These are phyloP conservation scores for Zaprionus capensis DNA, from an alignment of 1,140 invertebrate genomes.

Conservation along the genomic window DNA sequence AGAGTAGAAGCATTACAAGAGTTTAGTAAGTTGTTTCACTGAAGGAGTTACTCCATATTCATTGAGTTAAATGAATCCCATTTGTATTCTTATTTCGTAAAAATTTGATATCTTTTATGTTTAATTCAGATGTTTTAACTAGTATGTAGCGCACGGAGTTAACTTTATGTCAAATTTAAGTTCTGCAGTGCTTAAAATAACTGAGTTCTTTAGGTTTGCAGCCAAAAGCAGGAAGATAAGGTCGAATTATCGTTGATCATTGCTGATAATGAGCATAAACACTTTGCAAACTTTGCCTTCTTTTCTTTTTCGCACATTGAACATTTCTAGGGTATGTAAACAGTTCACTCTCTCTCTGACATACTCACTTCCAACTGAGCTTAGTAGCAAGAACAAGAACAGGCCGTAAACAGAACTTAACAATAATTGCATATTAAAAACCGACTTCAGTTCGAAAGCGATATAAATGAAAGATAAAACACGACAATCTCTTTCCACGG, in stretches of 20 bases:
- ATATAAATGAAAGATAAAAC: slow-evolving; percentile 19
- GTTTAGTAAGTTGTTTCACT: neutral
- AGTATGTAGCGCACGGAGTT: too few relatives aligned
- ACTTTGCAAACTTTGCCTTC: neutral
- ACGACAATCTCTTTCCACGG: slow-evolving; percentile 18
- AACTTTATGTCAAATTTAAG: neutral
- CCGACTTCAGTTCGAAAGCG: too few relatives aligned
- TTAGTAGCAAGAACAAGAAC: slow-evolving; percentile 34
- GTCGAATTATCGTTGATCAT: neutral
- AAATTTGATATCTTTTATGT: too few relatives aligned
- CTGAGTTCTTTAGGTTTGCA: neutral
- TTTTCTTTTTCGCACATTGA: neutral
- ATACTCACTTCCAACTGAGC: slow-evolving; percentile 53
- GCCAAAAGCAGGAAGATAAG: neutral
- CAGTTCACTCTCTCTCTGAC: neutral
- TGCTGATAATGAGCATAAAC: neutral
- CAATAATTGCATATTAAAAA: slow-evolving; percentile 33
- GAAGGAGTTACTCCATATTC: neutral
- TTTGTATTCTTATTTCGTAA: neutral
- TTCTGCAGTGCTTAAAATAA: neutral
- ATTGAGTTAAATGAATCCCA: neutral
- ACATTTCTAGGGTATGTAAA: slow-evolving; percentile 1
- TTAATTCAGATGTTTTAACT: too few relatives aligned
- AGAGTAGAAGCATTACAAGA: neutral
- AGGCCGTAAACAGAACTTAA: neutral